Base-by-base conservation (phyloP, 2,888 invertebrate species). In the Petrolisthes manimaculis region DNA sequence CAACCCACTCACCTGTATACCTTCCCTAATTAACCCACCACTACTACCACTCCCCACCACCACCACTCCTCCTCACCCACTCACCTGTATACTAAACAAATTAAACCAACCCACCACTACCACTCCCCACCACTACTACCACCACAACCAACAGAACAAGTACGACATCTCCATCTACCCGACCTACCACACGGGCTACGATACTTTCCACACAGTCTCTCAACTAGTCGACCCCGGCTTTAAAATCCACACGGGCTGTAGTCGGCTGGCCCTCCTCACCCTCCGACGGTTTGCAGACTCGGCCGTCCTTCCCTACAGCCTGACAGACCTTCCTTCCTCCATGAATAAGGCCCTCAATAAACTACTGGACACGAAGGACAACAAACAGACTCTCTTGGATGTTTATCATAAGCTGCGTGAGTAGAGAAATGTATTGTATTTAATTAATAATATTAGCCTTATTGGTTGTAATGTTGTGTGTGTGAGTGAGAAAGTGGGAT, bases 171-270 rank as follows among this genome's bases (percentile, higher is more conserved):
- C 71, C 51, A 89, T 56, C n/a, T 93, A 93, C 88, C 93, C 93
- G 6, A 92, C 92, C 8, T 92, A 93, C 90, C 93, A 93, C 88
- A 93, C 93, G 0, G 91, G 92, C 51, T 92, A 93, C 74, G 93
- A 93, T 82, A 93, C 92, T 3, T 92, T 92, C 89, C 92, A 92
- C 69, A 92, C 93, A 87, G 91, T 93, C 71, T 91, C 91, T 54
- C 92, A 90, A 24, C 92, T 92, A 88, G 92, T 93, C 53, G 93
- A 93, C 91, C 93, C 93, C 0, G 91, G 92, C 56, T 93, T 92
- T 91, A 91, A 88, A 54, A 91, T 92, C 14, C 92, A 93, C 86
- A 86, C 86, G 74, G 91, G 91, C 8, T 92, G 92, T 84, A 88
- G 89, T 83, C 81, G 90, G 21, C 21, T 91, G 4, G 88, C 89